phyloP scores from a whole-genome alignment of 2,113 vertebrate species.

The Xenopus borealis region DNA sequence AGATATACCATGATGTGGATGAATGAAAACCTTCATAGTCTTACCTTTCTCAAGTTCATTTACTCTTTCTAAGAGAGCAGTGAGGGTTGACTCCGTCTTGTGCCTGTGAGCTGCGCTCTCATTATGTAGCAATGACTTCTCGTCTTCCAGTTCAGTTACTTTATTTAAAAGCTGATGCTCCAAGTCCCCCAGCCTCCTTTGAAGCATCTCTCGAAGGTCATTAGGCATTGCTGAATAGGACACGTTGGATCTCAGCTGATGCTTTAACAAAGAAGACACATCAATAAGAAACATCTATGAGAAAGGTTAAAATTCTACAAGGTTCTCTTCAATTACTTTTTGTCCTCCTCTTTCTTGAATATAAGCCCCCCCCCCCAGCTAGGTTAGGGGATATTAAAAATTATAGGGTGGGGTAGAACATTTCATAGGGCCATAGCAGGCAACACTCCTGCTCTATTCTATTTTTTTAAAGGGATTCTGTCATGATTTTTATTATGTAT shows the following conservation, averaged over 20 bases:
- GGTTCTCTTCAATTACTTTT: not conserved
- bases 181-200: conserved; percentile 81
- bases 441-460: no score
- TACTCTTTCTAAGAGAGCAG: conserved; percentile 87
- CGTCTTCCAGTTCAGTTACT: conserved; percentile 91
- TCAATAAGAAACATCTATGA: conserved; percentile 15
- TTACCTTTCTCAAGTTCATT: conserved; percentile 87
- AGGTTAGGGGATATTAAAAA: no score
- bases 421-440: no score
- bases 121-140: conserved; percentile 91
- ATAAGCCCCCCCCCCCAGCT: no score
- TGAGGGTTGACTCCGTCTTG: conserved; percentile 84
- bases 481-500: no score
- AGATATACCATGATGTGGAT: no score
- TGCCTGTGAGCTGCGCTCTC: conserved; percentile 89
- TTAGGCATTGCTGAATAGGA: conserved; percentile 67
- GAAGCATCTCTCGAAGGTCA: conserved; percentile 87
- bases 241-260: conserved; percentile 78
- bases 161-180: conserved; percentile 89
- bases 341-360: no score
- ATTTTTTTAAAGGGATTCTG: no score
- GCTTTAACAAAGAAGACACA: conserved; percentile 55
- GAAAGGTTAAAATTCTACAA: not conserved
- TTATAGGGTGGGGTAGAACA: no score
- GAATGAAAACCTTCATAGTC: no score